Evolutionary conservation across 2,888 invertebrate species (phyloP), one percentile per base, ranked within the genome.

Genomic region (Gryllus longicercus): DNA sequence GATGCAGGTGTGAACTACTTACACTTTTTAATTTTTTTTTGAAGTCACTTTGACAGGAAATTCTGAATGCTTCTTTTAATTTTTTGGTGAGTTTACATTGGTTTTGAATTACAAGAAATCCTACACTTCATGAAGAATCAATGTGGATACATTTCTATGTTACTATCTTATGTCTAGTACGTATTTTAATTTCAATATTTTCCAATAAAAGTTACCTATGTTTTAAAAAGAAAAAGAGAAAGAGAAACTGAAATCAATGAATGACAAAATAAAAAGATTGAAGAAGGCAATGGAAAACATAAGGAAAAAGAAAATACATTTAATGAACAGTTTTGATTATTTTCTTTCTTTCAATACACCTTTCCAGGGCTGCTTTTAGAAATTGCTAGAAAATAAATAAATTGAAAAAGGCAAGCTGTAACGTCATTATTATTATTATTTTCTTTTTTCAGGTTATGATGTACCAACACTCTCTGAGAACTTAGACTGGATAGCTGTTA

Each of bases 401-500:
- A 38, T 38, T 8, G 1, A 38, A 0, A 38, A 38, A 38, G 38
- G 8, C 38, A 38, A 38, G 8, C 38, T 38, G 0, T 8, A 8
- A 38, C 8, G 2, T 63, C 50, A 77, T 25, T 11, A 18, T 75
- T 77, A 5, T 76, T 21, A 18, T 78, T 23, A 14, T 21, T 80
- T 25, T 25, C 63, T 75, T 49, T 21, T 51, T 23, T 23, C 81
- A 86, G 88, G 96, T 0, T 96, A 96, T 85, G 94, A 96, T 84
- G 93, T 96, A 0, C 92, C 94, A 0, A 87, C 89, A 0, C 85
- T 96, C n/a, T 92, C 94, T 0, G 88, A 90, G 82, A 92, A 95
- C 85, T 89, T 96, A 81, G 95, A 96, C 86, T 96, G 96, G 95
- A 95, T 97, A 83, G 92, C 96, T 0, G 92, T 97, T 0, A 96